Evolutionary conservation across 2,888 invertebrate genomes (phyloP), one percentile per base, ranked within the genome.

Genomic region (Adelphocoris suturalis): DNA sequence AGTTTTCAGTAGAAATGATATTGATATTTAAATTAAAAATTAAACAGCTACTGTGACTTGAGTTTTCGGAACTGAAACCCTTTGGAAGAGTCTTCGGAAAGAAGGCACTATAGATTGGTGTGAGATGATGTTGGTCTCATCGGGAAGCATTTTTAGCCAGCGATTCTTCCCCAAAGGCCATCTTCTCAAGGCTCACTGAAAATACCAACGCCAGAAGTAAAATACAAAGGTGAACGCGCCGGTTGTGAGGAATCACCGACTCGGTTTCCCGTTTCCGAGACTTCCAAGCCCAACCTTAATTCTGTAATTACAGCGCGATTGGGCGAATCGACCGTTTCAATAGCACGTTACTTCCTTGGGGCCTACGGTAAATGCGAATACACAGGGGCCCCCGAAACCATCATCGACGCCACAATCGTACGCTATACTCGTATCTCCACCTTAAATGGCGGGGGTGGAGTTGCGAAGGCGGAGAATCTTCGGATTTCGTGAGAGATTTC

Each of bases 221-320:
- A 68, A 68, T 68, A 13, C 68, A 27, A 68, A 68, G 23, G 23
- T 68, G 68, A 68, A 61, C 19, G 61, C 61, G 68, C 68, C 9
- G 68, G 9, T 68, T 37, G 37, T 4, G 37, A 37, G 37, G 37
- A 37, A 37, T 68, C 68, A 23, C 5, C 68, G 9, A 0, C 23
- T 68, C 68, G 68, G 23, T 68, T 23, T 68, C 27, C 68, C 68
- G 68, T 23, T 23, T 68, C 27, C 23, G 68, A 68, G 68, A 23
- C 23, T 68, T 27, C 68, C 68, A 68, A 68, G 68, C 68, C 23
- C 68, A 23, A 23, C 37, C 37, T 37, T 23, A 68, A 68, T 68
- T 12, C 68, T 3, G 68, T 68, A 19, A 68, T 68, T 68, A 68
- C 23, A 68, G 68, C 68, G 68, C 68, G 23, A 23, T 68, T 23